A percentile compares a stretch with the other conserved stretches of the same genome.
Evolutionary conservation across 2,888 invertebrate genomes (phyloP).

Genomic region (Stictocephala bisonia): DNA sequence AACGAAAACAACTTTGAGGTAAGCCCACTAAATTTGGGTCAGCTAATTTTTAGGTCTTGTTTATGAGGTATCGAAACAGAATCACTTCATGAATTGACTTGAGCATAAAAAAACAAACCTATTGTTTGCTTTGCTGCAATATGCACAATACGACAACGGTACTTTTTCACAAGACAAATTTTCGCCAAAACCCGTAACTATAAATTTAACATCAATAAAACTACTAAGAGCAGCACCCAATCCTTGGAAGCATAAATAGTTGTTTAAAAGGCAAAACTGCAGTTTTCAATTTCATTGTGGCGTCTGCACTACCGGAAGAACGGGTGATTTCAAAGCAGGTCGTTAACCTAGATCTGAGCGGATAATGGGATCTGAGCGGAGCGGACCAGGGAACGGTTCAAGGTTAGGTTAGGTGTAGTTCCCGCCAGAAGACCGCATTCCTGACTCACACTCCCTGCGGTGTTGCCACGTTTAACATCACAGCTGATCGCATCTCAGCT

Average conservation of each 20-base stretch:
- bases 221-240: not conserved
- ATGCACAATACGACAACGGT: no score
- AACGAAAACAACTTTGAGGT: no score
- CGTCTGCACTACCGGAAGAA: constrained; percentile 5
- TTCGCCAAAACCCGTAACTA: not conserved
- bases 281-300: constrained; percentile 25
- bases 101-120: no score
- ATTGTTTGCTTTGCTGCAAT: no score
- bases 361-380: no score
- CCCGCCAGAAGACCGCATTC: constrained; percentile 31
- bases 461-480: constrained; percentile 38
- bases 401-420: constrained; percentile 36
- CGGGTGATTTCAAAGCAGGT: constrained; percentile 26
- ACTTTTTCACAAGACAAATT: no score
- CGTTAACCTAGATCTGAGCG: constrained; percentile 25
- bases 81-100: no score
- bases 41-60: no score
- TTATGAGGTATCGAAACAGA: no score
- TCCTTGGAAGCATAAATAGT: no score
- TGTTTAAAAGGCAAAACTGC: no score
- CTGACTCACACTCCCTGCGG: constrained; percentile 32
- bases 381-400: constrained; percentile 23
- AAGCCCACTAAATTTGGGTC: no score
- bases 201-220: not conserved
- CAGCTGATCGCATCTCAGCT: constrained; percentile 14